Evolutionary conservation across 2,113 vertebrate genomes (phyloP).

Genomic region (Ameiurus melas): DNA sequence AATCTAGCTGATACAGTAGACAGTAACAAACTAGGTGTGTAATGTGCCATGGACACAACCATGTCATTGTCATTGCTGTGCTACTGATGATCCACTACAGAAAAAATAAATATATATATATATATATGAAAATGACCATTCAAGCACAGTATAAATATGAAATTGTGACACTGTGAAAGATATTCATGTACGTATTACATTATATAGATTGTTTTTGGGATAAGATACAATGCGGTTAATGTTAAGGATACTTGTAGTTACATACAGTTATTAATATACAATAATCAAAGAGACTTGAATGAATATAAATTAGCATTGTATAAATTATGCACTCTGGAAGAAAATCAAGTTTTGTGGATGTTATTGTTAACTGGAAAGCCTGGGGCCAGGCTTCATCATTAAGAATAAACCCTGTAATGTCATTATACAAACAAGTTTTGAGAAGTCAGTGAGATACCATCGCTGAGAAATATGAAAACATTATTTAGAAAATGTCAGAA

Average conservation of each 20-base stretch:
- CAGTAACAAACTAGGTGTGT: background rate
- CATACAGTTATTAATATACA: background rate
- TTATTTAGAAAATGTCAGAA: background rate
- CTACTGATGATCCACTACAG: background rate
- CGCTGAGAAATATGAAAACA: background rate
- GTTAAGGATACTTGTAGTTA: too few relatives aligned
- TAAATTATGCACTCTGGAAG: background rate
- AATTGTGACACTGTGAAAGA: background rate
- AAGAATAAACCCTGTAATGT: background rate
- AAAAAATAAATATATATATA: too few relatives aligned
- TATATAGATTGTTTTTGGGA: too few relatives aligned
- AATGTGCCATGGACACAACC: background rate
- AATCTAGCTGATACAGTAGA: background rate
- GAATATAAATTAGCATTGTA: background rate
- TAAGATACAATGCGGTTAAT: too few relatives aligned
- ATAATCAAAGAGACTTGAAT: background rate
- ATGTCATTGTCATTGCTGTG: background rate
- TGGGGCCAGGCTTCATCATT: background rate
- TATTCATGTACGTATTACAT: background rate
- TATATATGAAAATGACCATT: background rate
- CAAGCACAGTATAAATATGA: background rate
- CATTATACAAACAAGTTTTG: background rate
- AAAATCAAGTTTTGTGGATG: background rate
- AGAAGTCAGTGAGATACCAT: background rate
- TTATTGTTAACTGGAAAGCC: background rate